Evolutionary conservation across 2,113 vertebrate species (phyloP).

Genomic region (Coreoperca whiteheadi): DNA sequence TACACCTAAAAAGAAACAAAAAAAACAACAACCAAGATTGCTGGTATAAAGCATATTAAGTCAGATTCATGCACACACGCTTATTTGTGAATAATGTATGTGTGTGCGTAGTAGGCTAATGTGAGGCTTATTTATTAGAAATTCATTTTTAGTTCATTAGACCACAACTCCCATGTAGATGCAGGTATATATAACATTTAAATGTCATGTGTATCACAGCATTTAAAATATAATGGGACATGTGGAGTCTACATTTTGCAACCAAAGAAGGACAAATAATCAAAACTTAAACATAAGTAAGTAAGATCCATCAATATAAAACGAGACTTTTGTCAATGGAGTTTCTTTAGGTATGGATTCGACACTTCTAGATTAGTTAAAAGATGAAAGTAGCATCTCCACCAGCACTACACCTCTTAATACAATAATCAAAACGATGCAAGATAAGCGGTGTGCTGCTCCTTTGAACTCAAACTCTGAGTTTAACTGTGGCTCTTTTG

Average conservation of each 20-base stretch:
- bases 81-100: neutral
- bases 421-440: conserved; percentile 45
- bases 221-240: neutral
- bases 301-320: neutral
- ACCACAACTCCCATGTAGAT: neutral
- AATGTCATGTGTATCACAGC: too few relatives aligned
- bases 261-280: neutral
- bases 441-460: conserved; percentile 34
- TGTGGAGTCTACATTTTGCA: neutral
- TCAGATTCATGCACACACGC: neutral
- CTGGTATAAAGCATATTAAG: neutral
- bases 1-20: neutral
- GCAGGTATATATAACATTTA: too few relatives aligned
- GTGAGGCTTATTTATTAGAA: neutral
- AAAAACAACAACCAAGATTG: neutral
- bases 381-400: neutral
- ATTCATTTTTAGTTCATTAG: neutral
- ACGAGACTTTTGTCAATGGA: neutral
- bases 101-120: neutral
- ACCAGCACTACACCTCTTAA: conserved; percentile 4
- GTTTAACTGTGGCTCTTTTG: conserved; percentile 46
- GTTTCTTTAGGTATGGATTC: neutral
- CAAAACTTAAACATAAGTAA: neutral
- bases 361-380: too few relatives aligned
- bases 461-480: conserved; percentile 58